phyloP scores from a whole-genome alignment of 2,888 invertebrate species.

The Heliconius sara region DNA sequence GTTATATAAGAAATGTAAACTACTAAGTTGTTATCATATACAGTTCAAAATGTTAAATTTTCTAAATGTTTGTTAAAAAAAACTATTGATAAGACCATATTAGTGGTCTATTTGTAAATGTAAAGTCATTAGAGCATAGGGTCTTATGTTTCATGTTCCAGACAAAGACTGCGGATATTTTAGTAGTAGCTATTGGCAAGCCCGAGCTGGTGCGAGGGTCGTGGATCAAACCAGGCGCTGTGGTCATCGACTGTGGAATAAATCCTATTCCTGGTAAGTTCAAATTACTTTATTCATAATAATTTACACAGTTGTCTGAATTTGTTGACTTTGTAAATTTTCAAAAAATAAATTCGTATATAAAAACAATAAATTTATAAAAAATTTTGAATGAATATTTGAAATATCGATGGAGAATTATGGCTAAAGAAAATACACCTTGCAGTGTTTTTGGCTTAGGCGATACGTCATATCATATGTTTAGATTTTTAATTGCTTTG shows the following conservation, averaged over 20 bases:
- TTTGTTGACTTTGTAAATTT: no score
- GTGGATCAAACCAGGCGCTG: slow-evolving; percentile 99
- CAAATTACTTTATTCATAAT: background rate
- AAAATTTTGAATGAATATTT: background rate
- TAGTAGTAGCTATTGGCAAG: slow-evolving; percentile 97
- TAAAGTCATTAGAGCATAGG: background rate
- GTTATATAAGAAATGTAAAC: background rate
- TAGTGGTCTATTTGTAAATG: background rate
- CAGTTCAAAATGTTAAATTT: background rate
- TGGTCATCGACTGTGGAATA: slow-evolving; percentile 99
- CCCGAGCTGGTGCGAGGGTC: slow-evolving; percentile 95
- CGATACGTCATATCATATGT: background rate
- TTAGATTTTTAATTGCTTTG: background rate
- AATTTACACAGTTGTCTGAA: background rate
- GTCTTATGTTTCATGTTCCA: slow-evolving; percentile 53
- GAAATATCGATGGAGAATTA: no score
- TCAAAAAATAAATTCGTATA: no score
- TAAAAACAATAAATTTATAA: no score
- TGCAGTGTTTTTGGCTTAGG: background rate
- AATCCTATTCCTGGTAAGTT: slow-evolving; percentile 92
- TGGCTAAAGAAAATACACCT: background rate
- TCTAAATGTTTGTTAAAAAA: background rate
- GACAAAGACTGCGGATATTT: slow-evolving; percentile 93
- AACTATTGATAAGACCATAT: background rate
- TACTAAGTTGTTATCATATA: background rate